phyloP scores from a whole-genome alignment of 2,797 vertebrate species.

The Morelia viridis region DNA sequence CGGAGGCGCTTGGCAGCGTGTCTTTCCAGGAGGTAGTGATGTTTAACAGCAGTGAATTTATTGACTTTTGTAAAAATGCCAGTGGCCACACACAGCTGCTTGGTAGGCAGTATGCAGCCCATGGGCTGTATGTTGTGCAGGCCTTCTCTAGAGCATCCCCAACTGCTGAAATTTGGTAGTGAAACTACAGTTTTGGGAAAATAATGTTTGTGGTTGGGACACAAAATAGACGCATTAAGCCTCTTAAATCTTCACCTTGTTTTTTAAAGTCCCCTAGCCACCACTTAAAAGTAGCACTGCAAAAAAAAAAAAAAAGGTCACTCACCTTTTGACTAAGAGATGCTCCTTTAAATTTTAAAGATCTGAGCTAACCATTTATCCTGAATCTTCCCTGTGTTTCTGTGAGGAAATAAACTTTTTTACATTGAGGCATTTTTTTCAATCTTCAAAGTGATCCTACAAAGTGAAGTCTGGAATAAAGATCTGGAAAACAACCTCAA shows the following conservation, averaged over 20 bases:
- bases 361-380: neutral
- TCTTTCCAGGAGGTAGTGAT: neutral
- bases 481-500: conserved; percentile 14
- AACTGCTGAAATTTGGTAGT: neutral
- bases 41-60: neutral
- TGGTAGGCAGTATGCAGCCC: neutral
- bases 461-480: neutral
- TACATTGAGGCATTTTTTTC: conserved; percentile 1
- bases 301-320: neutral
- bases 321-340: neutral
- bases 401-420: neutral
- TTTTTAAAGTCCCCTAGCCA: neutral
- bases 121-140: neutral
- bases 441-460: neutral
- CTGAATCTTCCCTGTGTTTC: neutral
- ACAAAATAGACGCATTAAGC: neutral
- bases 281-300: neutral
- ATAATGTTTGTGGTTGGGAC: fast-evolving
- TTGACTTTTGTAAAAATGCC: neutral
- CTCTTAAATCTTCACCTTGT: neutral
- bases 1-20: neutral
- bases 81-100: neutral
- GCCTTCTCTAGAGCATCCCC: neutral
- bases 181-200: neutral
- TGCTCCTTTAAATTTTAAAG: neutral